A percentile compares a stretch with the other conserved stretches of the same genome.
These are phyloP conservation scores for Spongilla lacustris DNA, from an alignment of 37 sponge, comb jelly and placozoan species.

Conservation along the genomic window DNA sequence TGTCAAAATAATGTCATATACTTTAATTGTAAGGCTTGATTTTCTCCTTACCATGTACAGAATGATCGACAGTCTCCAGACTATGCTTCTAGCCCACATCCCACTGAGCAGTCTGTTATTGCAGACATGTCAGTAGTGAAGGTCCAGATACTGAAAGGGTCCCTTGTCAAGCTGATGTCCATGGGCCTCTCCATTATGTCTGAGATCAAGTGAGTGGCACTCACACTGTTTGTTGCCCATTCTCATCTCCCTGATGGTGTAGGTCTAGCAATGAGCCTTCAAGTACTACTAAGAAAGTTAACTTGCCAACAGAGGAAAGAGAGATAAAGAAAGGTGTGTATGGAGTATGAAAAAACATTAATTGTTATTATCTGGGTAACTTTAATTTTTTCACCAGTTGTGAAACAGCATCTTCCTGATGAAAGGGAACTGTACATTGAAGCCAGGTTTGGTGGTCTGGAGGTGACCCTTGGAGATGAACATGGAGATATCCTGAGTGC, in stretches of 20 bases:
- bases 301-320: neutral
- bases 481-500: constrained; percentile 26
- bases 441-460: constrained; percentile 43
- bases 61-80: constrained; percentile 44
- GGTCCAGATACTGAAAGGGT: constrained; percentile 25
- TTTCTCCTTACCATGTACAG: constrained; percentile 8
- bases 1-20: too few relatives aligned
- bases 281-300: neutral
- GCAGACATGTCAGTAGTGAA: constrained; percentile 24
- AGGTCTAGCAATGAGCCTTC: neutral
- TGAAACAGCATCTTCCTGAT: neutral
- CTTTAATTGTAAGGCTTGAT: too few relatives aligned
- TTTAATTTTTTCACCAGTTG: neutral
- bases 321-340: neutral
- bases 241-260: neutral
- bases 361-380: neutral
- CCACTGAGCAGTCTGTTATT: constrained; percentile 41
- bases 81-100: constrained; percentile 14
- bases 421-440: constrained; percentile 30
- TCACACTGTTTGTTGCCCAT: neutral
- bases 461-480: constrained; percentile 30
- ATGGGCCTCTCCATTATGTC: constrained; percentile 2
- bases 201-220: constrained; percentile 39
- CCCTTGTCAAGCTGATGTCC: constrained; percentile 36
- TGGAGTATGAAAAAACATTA: neutral